Conservation (phyloP, 2,113 vertebrate species). For the Ranitomeya imitator region DNA sequence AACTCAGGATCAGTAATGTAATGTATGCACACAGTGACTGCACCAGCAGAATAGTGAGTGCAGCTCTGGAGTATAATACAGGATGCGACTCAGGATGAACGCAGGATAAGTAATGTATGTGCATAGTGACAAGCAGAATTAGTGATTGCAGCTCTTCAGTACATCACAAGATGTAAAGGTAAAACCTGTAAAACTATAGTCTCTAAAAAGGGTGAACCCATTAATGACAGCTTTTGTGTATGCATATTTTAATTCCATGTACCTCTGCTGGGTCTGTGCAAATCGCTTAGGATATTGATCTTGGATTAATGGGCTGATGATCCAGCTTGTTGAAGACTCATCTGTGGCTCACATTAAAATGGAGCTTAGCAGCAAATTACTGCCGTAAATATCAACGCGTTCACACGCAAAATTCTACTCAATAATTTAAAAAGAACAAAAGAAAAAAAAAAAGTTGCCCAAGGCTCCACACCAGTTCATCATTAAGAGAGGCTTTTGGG, state of each 20-base stretch:
- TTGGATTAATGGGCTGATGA: background rate
- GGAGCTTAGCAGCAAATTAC: background rate
- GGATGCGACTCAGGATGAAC: background rate
- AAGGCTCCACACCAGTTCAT: background rate
- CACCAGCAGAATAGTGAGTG: background rate
- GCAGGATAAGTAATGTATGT: too few relatives aligned
- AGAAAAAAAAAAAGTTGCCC: background rate
- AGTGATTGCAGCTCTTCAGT: too few relatives aligned
- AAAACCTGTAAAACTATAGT: background rate
- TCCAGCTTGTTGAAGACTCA: background rate
- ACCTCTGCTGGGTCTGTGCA: background rate
- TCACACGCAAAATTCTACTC: background rate
- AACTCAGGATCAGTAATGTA: too few relatives aligned
- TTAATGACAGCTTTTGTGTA: background rate
- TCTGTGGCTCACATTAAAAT: background rate
- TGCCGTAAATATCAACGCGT: background rate
- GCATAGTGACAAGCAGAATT: background rate
- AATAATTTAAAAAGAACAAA: background rate
- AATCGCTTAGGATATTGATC: background rate
- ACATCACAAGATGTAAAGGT: too few relatives aligned
- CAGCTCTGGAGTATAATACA: background rate
- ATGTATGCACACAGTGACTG: too few relatives aligned
- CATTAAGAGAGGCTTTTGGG: background rate
- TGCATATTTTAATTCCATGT: background rate
- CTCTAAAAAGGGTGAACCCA: background rate